These are phyloP conservation scores for Brachionus rubens DNA, from an alignment of 1,140 invertebrate species.

Conservation along the genomic window DNA sequence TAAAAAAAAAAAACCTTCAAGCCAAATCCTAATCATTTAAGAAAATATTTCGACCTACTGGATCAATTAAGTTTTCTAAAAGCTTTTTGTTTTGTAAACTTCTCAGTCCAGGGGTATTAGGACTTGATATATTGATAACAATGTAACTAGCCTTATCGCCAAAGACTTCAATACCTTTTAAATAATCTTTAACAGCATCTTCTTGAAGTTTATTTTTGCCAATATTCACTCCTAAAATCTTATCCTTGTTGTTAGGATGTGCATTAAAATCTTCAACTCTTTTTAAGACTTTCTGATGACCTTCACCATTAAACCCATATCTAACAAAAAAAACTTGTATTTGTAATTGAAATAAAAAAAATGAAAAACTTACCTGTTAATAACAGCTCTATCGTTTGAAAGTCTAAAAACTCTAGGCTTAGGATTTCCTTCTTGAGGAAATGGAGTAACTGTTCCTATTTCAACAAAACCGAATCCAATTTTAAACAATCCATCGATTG, in stretches of 20 bases:
- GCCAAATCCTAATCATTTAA: not conserved
- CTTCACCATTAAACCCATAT: conserved; percentile 93
- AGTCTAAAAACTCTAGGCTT: conserved; percentile 87
- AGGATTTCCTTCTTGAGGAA: conserved; percentile 83
- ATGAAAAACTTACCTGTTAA: conserved; percentile 70
- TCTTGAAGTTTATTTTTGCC: conserved; percentile 86
- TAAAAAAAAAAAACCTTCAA: not conserved
- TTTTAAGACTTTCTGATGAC: conserved; percentile 67
- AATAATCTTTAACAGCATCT: conserved; percentile 76
- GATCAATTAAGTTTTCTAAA: conserved; percentile 69
- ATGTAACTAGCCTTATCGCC: conserved; percentile 62
- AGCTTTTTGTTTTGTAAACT: conserved; percentile 75
- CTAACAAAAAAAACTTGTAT: conserved; percentile 49
- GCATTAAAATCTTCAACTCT: conserved; percentile 50
- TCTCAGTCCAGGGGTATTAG: conserved; percentile 89
- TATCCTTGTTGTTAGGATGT: conserved; percentile 46
- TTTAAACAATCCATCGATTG: conserved; percentile 73
- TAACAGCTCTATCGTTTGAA: conserved; percentile 77
- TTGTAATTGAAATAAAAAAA: not conserved
- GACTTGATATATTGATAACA: conserved; percentile 65
- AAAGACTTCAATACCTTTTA: conserved; percentile 61
- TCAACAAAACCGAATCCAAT: conserved; percentile 93
- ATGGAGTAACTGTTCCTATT: conserved; percentile 83
- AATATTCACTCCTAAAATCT: conserved; percentile 78
- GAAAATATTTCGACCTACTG: conserved; percentile 58